Evolutionary conservation across 1,140 invertebrate genomes (phyloP), one percentile per base, ranked within the genome.

Genomic region (Hylyphantes graminicola): DNA sequence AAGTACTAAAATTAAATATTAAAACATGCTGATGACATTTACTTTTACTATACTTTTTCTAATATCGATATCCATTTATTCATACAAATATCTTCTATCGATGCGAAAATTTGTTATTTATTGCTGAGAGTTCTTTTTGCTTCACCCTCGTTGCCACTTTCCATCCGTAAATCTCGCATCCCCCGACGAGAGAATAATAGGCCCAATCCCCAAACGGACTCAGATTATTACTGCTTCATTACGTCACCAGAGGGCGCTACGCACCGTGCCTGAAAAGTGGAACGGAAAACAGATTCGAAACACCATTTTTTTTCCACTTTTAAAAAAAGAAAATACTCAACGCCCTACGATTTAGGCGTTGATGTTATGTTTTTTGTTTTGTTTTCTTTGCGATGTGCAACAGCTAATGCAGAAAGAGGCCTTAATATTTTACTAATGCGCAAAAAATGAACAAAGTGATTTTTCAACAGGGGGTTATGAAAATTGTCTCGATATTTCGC

Each of bases 141-240:
- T 8, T 12, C 21, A 12, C 54, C 35, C 35, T 74, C 7, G 15
- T 50, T n/a, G 1, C 21, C 6, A 59, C 13, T 75, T 63, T 50
- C 51, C 15, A 76, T 48, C 74, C n/a, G 74, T 76, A 76, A 76
- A 76, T 76, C 74, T 76, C 48, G 35, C 54, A 21, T 59, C 17
- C 57, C 74, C 35, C 35, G 63, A 76, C 74, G 74, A 76, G 53
- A 50, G 59, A 63, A 76, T 76, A 76, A 76, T 76, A 76, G 74
- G 15, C 51, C 74, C 57, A 48, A 76, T 63, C 53, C 74, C 55
- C 55, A 76, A 74, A 76, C 74, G 74, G 35, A 76, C 74, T 53
- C 59, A 61, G 74, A 76, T 76, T 76, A 76, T 76, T 76, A 76
- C 74, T 76, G 74, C 74, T 76, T 76, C 74, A 76, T 76, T 76